A percentile compares a stretch with the other conserved stretches of the same genome.
Conservation (phyloP, 35 echinoderm and acorn worm genomes). For the Heliocidaris erythrogramma region DNA sequence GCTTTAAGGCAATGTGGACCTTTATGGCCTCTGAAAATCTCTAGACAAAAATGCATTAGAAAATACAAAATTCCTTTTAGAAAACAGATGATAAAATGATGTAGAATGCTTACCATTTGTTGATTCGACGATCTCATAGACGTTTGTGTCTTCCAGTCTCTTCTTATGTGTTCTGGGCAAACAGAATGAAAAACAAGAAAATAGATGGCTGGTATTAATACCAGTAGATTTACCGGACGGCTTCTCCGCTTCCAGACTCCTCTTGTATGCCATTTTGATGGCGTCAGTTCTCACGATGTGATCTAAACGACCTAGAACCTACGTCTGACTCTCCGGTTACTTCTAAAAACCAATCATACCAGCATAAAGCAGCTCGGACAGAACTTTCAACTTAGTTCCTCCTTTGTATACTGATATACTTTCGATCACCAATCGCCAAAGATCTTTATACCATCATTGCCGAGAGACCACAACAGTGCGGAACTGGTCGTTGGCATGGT, state of each 20-base stretch:
- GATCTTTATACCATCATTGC: background rate
- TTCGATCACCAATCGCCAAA: background rate
- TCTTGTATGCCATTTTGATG: conserved; percentile 30
- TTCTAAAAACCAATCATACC: background rate
- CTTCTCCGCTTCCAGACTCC: background rate
- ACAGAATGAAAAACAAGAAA: conserved; percentile 31
- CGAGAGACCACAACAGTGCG: background rate
- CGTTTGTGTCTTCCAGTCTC: conserved; percentile 31
- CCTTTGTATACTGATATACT: background rate
- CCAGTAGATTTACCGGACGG: background rate
- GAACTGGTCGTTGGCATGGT: background rate
- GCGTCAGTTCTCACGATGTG: background rate
- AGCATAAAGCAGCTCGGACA: background rate
- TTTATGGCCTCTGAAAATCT: too few species aligned
- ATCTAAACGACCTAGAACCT: background rate
- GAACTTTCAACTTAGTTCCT: background rate
- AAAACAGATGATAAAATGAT: background rate
- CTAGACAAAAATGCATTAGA: too few species aligned
- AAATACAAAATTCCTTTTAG: background rate
- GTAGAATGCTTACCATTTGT: conserved; percentile 20
- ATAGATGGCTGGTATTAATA: background rate
- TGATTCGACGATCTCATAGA: conserved; percentile 32
- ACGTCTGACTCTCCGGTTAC: background rate
- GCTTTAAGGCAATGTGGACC: too few species aligned
- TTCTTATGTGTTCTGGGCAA: conserved; percentile 16